These are phyloP conservation scores for Struthio camelus DNA, from an alignment of 2,113 vertebrate species.

Conservation along the genomic window DNA sequence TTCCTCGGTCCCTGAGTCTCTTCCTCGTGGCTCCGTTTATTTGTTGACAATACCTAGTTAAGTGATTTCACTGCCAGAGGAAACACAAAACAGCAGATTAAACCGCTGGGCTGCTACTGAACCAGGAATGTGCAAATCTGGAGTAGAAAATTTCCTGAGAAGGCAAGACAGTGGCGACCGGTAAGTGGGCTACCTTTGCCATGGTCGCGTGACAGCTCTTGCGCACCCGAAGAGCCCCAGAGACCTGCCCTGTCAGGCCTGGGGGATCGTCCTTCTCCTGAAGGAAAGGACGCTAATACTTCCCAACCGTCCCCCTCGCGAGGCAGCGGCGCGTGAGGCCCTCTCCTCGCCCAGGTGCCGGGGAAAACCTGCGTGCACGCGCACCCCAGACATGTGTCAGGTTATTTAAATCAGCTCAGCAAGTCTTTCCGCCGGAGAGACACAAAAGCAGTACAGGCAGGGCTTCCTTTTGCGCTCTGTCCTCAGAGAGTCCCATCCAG, in stretches of 20 bases:
- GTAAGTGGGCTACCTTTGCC: neutral
- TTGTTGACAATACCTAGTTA: neutral
- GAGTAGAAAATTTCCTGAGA: neutral
- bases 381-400: neutral
- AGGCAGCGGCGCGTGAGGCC: neutral
- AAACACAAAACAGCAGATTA: neutral
- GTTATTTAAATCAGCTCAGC: constrained; percentile 41
- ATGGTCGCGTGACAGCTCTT: neutral
- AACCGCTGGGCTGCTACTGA: neutral
- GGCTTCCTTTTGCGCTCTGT: constrained; percentile 37
- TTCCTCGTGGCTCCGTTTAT: neutral
- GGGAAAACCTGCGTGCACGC: neutral
- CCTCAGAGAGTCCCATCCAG: constrained; percentile 62
- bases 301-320: neutral
- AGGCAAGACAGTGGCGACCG: neutral
- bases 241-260: neutral
- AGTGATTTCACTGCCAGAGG: neutral
- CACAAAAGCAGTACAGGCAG: constrained; percentile 33
- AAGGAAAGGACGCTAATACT: neutral
- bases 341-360: neutral
- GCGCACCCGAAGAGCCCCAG: neutral
- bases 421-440: neutral
- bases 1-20: neutral
- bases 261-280: neutral
- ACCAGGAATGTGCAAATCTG: neutral